These are phyloP conservation scores for Xiphorhynchus elegans DNA, from an alignment of 2,113 vertebrate genomes.

Conservation along the genomic window DNA sequence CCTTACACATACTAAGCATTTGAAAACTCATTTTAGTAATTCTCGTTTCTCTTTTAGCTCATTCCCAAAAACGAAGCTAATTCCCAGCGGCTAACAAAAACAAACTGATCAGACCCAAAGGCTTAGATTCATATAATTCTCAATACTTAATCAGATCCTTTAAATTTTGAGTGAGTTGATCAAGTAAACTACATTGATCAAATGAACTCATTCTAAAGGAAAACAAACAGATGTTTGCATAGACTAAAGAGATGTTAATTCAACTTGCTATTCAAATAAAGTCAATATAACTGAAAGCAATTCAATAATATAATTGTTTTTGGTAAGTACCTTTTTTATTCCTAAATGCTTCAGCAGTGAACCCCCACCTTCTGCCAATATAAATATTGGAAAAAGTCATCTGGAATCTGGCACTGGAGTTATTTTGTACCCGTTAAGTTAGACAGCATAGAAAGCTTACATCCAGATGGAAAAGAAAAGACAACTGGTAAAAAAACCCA, in stretches of 20 bases:
- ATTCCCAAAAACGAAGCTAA: background rate
- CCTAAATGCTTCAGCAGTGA: background rate
- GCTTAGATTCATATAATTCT: background rate
- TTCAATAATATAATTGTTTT: background rate
- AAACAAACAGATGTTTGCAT: background rate
- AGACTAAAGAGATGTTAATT: background rate
- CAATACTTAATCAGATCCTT: background rate
- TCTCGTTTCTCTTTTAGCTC: background rate
- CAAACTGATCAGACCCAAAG: background rate
- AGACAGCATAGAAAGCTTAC: background rate
- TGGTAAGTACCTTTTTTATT: background rate
- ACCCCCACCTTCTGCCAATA: background rate
- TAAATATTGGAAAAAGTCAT: background rate
- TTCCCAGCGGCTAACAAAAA: background rate
- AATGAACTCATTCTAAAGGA: background rate
- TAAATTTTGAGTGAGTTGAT: background rate
- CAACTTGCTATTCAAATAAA: background rate
- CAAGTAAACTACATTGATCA: background rate
- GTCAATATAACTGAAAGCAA: background rate
- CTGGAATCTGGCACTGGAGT: background rate
- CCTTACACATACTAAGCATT: background rate
- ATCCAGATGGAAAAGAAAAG: background rate
- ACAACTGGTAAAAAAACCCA: background rate
- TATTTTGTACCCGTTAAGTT: background rate
- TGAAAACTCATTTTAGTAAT: background rate